Base-by-base conservation (phyloP, 2,888 invertebrate species). In the Quadroppia sp. region DNA sequence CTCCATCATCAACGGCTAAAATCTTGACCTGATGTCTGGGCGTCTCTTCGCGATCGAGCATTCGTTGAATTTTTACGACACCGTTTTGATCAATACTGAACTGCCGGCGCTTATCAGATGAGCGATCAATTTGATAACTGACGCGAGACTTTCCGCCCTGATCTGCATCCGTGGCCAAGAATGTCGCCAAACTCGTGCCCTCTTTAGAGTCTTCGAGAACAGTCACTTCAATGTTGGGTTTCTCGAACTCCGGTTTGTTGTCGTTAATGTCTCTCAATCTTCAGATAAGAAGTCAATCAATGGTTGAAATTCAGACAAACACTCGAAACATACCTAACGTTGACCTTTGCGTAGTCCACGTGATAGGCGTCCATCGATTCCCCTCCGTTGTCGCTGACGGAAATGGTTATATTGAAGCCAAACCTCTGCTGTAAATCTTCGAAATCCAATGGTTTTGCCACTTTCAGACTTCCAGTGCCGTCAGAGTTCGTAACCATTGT, bases 401-500 rank as follows among this genome's bases (percentile, higher is more conserved):
- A 81, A 53, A 96, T 94, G 79, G 92, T 89, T 85, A 96, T 93
- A 78, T 92, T 87, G 85, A 95, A 96, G 75, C 95, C 96, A 83
- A 92, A 93, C 84, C 94, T 91, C 85, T 96, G 96, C 81, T 92
- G 85, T 80, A 91, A 89, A 83, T 96, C 94, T 85, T 96, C 96
- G 83, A 91, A 96, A 84, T 96, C 96, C 79, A 96, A 85, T 30
- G 94, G 94, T 83, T 79, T 94, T 56, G 94, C 94, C 79, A 95
- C 94, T 86, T 94, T 95, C 79, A 95, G 85, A 0, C 94, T 94
- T 20, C 95, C 94, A 0, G 95, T 94, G 67, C 94, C 94, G 82
- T 95, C 95, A 83, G 93, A 94, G 83, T 95, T 94, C 76, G 94
- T 87, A 74, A 94, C 94, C 94, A 95, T 95, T 40, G 94, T 94